Evolutionary conservation across 2,888 invertebrate species (phyloP), one percentile per base, ranked within the genome.

Genomic region (Brenthis ino): DNA sequence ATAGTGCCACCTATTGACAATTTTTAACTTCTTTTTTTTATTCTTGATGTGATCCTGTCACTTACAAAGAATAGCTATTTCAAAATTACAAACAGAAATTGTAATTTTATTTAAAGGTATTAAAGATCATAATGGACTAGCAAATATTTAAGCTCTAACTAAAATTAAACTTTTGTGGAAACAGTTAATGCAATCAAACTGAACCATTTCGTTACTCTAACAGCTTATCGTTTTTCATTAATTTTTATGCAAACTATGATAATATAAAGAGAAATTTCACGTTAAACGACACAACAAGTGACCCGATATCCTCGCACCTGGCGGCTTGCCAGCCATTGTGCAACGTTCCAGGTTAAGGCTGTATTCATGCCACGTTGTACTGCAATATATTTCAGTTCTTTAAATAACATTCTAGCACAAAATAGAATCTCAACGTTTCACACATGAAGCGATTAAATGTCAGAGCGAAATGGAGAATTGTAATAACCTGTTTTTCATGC

Each of bases 341-440:
- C 70, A 72, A 73, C 70, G 68, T 73, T 72, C 69, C 71, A 65
- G 74, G 72, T 72, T 69, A 68, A 71, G 71, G 73, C 68, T 72
- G 69, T 68, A 65, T 56, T 57, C 54, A 54, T 50, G 20, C 56
- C 65, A 54, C 57, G 60, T 69, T 56, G 54, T 48, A 53, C 67
- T 70, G 58, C 43, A 65, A 64, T 68, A 64, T 53, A 63, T 63
- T 63, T 63, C 33, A 51, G 53, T 53, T n/a, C 53, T 43, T 63
- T 53, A 63, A 63, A 63, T 54, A 63, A 63, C 53, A 37, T 53
- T 53, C 53, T 53, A 20, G 53, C 37, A 43, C 14, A 63, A 16
- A 37, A 53, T 63, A 63, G 43, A 43, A 63, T 37, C 4, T 51
- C n/a, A 28, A 51, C 28, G 16, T 13, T 3, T 43, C 37, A 1